These are phyloP conservation scores for Nemapogon koenigi DNA, from an alignment of 2,888 invertebrate species.

Conservation along the genomic window DNA sequence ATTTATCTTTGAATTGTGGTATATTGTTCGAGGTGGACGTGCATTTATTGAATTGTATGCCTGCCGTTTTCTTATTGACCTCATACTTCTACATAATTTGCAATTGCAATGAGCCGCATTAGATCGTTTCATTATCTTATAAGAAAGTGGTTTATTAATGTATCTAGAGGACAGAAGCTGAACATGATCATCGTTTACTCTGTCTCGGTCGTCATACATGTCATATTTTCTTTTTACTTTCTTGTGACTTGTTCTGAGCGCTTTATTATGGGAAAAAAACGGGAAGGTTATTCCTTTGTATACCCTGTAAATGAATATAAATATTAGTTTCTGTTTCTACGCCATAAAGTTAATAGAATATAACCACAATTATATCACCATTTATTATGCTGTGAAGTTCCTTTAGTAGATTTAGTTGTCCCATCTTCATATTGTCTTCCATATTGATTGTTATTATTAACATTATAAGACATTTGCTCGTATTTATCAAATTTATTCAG, in stretches of 20 bases:
- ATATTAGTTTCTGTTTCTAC: slow-evolving; percentile 2
- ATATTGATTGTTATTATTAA: no score
- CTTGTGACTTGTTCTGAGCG: not conserved
- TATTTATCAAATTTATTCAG: no score
- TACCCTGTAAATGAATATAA: slow-evolving; percentile 1
- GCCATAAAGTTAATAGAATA: no score
- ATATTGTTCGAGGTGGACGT: no score
- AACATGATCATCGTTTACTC: not conserved
- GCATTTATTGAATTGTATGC: no score
- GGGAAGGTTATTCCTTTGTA: slow-evolving; percentile 1
- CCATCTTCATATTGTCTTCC: no score
- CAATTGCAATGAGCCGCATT: not conserved
- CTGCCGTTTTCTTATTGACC: not conserved
- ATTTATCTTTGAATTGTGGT: no score
- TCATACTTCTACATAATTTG: not conserved
- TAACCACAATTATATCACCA: no score
- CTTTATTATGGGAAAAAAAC: slow-evolving; percentile 7
- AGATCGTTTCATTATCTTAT: not conserved
- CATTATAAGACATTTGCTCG: no score
- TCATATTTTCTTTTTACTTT: slow-evolving; percentile 2
- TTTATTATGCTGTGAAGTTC: no score
- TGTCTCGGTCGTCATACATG: not conserved
- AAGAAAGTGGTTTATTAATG: not conserved
- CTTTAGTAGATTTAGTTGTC: no score
- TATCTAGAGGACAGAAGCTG: no score